Conservation (phyloP, 2,113 vertebrate species). For the Steatornis caripensis region DNA sequence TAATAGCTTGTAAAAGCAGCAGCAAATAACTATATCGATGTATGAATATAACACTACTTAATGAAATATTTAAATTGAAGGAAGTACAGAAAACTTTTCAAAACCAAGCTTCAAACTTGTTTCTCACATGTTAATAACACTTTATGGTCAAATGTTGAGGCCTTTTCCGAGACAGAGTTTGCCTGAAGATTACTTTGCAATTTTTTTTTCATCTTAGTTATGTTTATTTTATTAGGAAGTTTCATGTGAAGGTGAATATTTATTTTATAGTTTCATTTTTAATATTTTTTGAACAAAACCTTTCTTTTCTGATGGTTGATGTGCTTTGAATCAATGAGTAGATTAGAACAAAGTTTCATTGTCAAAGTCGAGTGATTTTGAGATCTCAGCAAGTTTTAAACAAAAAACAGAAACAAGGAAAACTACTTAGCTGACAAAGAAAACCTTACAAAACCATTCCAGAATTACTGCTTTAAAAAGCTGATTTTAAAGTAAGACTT, state of each 20-base stretch:
- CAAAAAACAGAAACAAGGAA: not conserved
- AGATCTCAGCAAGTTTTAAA: not conserved
- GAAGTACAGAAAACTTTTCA: not conserved
- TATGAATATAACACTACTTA: not conserved
- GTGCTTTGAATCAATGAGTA: not conserved
- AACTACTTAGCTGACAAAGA: not conserved
- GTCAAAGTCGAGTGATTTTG: not conserved
- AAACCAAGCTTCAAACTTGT: not conserved
- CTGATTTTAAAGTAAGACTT: not conserved
- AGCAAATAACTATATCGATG: not conserved
- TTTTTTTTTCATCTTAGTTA: not conserved
- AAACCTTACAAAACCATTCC: not conserved
- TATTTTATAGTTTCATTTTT: not conserved
- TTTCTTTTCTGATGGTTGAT: not conserved
- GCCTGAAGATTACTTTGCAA: not conserved
- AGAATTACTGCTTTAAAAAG: not conserved
- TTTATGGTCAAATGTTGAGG: not conserved
- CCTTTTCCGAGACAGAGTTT: not conserved
- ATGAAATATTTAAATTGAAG: not conserved
- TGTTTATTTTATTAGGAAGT: not conserved
- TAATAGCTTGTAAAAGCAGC: not conserved
- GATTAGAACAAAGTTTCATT: not conserved
- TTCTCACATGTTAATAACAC: not conserved
- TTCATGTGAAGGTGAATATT: not conserved
- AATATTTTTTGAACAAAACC: not conserved